These are phyloP conservation scores for Tricholauxania praeusta DNA, from an alignment of 2,888 invertebrate species.

Conservation along the genomic window DNA sequence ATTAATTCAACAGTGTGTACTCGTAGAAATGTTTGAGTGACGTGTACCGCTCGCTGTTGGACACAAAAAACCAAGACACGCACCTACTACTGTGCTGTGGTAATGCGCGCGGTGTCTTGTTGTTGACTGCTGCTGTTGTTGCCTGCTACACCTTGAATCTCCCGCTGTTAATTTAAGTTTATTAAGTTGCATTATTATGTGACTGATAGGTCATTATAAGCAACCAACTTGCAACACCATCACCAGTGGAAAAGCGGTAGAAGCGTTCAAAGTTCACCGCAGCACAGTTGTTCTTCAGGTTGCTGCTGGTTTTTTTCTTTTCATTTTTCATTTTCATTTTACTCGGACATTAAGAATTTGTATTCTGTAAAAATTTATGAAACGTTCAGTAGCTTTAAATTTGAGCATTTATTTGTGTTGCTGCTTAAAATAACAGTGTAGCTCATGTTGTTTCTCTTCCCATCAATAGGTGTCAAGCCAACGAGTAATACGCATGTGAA, in stretches of 20 bases:
- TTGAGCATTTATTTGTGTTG: slow-evolving; percentile 3
- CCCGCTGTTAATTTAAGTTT: slow-evolving; percentile 39
- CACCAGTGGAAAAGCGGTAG: neutral
- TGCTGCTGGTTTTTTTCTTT: too few relatives aligned
- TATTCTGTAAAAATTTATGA: neutral
- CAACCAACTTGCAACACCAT: slow-evolving; percentile 10
- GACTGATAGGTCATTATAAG: slow-evolving; percentile 41
- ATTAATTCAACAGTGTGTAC: too few relatives aligned
- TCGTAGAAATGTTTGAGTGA: too few relatives aligned
- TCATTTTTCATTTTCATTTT: neutral
- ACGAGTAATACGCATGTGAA: neutral
- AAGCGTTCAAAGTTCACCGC: neutral
- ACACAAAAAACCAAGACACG: too few relatives aligned
- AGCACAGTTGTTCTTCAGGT: too few relatives aligned
- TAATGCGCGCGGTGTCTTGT: too few relatives aligned
- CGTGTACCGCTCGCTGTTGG: too few relatives aligned
- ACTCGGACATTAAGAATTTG: neutral
- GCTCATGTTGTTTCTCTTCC: neutral
- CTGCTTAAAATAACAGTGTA: neutral
- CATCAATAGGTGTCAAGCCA: slow-evolving; percentile 1
- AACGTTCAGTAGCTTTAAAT: slow-evolving; percentile 15
- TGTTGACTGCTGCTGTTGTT: too few relatives aligned
- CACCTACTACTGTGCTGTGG: too few relatives aligned
- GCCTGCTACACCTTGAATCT: neutral
- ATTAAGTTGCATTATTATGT: slow-evolving; percentile 39